Percentiles rank a stretch among this genome's conserved stretches.
phyloP scores from a whole-genome alignment of 2,113 vertebrate genomes.

The Menura novaehollandiae region DNA sequence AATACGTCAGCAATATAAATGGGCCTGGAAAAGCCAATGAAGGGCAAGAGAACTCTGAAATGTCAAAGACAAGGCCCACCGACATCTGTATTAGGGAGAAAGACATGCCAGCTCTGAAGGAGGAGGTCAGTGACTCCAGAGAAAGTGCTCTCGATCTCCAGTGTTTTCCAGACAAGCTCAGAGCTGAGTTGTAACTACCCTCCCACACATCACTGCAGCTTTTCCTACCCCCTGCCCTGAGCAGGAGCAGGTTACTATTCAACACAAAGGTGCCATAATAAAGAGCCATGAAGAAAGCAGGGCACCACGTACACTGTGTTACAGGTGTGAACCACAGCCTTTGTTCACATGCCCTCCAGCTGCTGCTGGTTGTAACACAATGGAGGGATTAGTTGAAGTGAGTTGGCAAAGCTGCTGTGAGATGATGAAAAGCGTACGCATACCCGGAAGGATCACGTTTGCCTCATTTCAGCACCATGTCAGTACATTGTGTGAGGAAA shows the following conservation, averaged over 20 bases:
- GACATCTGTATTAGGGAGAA: background rate
- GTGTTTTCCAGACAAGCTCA: background rate
- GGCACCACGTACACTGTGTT: background rate
- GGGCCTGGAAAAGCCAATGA: background rate
- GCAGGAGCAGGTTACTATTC: background rate
- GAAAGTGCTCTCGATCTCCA: background rate
- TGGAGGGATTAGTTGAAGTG: conserved; percentile 28
- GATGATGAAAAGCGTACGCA: background rate
- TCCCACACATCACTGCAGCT: background rate
- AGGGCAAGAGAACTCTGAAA: background rate
- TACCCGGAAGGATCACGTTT: conserved; percentile 10
- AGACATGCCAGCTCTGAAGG: background rate
- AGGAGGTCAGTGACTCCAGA: background rate
- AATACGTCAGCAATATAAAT: background rate
- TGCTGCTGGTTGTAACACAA: conserved; percentile 33
- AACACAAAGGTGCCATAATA: background rate
- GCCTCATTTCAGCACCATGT: conserved; percentile 24
- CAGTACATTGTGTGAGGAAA: background rate
- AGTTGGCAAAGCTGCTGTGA: conserved; percentile 3
- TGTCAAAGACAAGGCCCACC: background rate
- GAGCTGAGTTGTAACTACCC: background rate
- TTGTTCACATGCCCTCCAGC: conserved; percentile 51
- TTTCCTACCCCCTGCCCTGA: background rate
- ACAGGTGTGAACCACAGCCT: background rate
- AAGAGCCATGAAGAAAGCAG: background rate